Conservation (phyloP, 2,797 vertebrate genomes). For the Manis javanica region DNA sequence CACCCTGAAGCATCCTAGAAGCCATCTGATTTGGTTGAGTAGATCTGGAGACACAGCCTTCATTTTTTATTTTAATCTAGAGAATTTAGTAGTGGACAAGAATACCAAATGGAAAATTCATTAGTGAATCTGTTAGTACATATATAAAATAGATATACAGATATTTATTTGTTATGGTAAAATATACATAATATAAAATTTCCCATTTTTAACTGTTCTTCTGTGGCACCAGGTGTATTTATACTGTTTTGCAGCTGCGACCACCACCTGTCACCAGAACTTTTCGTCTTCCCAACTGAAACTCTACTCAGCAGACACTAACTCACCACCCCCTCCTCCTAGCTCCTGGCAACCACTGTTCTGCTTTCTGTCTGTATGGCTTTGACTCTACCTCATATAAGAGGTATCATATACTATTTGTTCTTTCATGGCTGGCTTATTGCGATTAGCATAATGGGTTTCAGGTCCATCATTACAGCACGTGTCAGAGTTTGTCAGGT, state of each 20-base stretch:
- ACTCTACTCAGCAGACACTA: too few species aligned
- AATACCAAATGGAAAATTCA: background rate
- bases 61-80: background rate
- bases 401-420: too few species aligned
- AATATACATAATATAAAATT: background rate
- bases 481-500: too few species aligned
- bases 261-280: background rate
- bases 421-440: background rate
- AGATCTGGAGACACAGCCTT: background rate
- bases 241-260: background rate
- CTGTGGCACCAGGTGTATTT: background rate
- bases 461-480: background rate
- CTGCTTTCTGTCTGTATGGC: background rate
- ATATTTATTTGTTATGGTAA: background rate
- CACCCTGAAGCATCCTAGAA: background rate
- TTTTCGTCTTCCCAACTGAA: background rate
- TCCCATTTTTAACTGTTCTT: background rate
- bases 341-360: background rate
- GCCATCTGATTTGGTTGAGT: background rate
- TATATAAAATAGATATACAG: too few species aligned
- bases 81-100: background rate
- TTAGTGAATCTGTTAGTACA: background rate
- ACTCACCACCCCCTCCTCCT: background rate
- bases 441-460: background rate
- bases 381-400: background rate